These are phyloP conservation scores for Hydrolagus affinis DNA, from an alignment of 2,113 vertebrate genomes.

Conservation along the genomic window DNA sequence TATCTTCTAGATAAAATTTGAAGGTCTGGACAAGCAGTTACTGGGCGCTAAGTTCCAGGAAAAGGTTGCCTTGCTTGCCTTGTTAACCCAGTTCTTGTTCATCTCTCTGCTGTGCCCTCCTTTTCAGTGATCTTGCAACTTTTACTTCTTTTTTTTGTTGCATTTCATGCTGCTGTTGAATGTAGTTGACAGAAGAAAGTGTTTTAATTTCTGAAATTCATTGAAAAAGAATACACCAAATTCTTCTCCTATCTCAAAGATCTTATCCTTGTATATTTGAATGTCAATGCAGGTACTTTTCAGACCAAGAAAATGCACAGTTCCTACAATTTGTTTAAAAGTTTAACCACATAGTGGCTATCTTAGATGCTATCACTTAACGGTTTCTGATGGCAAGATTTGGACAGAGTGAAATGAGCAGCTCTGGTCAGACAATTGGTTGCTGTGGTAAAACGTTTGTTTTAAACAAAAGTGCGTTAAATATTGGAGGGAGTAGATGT, in stretches of 20 bases:
- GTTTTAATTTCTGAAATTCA: background rate
- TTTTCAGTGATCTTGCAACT: background rate
- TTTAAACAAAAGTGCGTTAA: background rate
- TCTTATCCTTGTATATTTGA: no score
- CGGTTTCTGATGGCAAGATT: background rate
- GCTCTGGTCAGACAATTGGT: background rate
- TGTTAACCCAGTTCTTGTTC: slow-evolving; percentile 28
- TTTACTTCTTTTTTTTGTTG: background rate
- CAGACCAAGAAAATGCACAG: no score
- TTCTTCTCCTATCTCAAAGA: background rate
- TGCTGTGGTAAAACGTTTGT: background rate
- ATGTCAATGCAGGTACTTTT: no score
- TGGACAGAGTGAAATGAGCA: background rate
- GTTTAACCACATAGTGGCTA: no score
- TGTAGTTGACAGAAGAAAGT: background rate
- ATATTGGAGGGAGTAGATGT: background rate
- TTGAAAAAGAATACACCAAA: background rate
- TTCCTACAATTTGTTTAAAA: no score
- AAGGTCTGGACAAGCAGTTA: slow-evolving; percentile 65
- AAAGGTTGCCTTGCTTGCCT: slow-evolving; percentile 64
- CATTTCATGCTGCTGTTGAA: background rate
- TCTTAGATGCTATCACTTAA: no score
- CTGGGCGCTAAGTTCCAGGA: slow-evolving; percentile 77
- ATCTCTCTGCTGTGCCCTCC: background rate
- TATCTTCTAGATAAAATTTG: slow-evolving; percentile 75